A percentile compares a stretch with the other conserved stretches of the same genome.
These are phyloP conservation scores for Nemotelus pantherinus DNA, from an alignment of 2,888 invertebrate species.

Conservation along the genomic window DNA sequence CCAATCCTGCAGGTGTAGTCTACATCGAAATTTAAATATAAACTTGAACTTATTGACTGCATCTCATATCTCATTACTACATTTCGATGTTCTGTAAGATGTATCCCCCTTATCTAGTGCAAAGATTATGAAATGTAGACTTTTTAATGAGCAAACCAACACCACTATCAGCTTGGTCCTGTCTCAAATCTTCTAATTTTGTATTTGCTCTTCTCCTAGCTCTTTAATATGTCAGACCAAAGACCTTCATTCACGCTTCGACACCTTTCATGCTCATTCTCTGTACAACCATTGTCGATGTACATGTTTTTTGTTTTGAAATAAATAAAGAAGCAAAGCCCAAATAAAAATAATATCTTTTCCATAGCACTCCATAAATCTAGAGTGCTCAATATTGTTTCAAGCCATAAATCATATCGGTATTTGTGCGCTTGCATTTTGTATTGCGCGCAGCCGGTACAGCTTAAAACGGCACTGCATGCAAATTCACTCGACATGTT, in stretches of 20 bases:
- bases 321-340: constrained; percentile 6
- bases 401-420: constrained; percentile 42
- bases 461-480: constrained; percentile 19
- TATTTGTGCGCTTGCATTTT: constrained; percentile 40
- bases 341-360: constrained; percentile 38
- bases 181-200: too few species aligned
- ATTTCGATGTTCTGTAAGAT: too few species aligned
- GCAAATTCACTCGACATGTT: constrained; percentile 30
- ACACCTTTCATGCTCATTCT: constrained; percentile 7
- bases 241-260: constrained; percentile 22
- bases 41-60: too few species aligned
- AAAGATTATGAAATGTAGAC: too few species aligned
- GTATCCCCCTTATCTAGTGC: too few species aligned
- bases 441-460: constrained; percentile 33
- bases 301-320: constrained; percentile 12
- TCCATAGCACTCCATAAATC: constrained; percentile 44
- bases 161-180: too few species aligned
- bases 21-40: too few species aligned
- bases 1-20: too few species aligned
- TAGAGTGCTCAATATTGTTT: constrained; percentile 41
- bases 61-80: too few species aligned
- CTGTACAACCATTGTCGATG: neutral
- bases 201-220: too few species aligned
- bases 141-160: too few species aligned
- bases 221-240: neutral